Conservation (phyloP, 2,797 vertebrate species). For the Myotis daubentonii region DNA sequence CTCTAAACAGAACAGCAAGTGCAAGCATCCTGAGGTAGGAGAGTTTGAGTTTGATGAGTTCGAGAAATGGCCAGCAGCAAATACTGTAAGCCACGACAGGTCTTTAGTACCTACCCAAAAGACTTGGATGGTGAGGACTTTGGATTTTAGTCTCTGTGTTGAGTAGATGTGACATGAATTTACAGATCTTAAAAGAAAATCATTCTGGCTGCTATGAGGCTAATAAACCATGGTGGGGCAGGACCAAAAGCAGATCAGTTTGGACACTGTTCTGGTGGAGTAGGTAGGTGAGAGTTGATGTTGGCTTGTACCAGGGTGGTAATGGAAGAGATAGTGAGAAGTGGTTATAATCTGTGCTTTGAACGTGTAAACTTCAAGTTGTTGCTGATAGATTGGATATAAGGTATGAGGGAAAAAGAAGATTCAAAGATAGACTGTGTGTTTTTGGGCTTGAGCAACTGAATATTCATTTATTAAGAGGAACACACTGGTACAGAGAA, state of each 20-base stretch:
- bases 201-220: not conserved
- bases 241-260: not conserved
- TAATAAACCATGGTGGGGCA: not conserved
- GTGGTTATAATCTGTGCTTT: not conserved
- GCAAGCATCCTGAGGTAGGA: not conserved
- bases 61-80: not conserved
- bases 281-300: not conserved
- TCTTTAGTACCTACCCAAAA: not conserved
- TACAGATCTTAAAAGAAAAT: not conserved
- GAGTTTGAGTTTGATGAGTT: conserved; percentile 6
- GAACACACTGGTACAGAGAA: not conserved
- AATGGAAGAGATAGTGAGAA: not conserved
- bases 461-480: not conserved
- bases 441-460: not conserved
- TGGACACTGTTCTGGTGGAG: not conserved
- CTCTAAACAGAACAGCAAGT: not conserved
- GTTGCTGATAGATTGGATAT: not conserved
- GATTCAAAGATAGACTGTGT: not conserved
- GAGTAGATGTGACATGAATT: not conserved
- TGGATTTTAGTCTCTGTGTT: conserved; percentile 35
- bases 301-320: not conserved
- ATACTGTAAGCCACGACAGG: not conserved
- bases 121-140: conserved; percentile 19
- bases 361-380: not conserved
- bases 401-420: not conserved